Percentiles rank a stretch among this genome's conserved stretches.
phyloP scores from a whole-genome alignment of 2,113 vertebrate species.

The Okapia johnstoni region DNA sequence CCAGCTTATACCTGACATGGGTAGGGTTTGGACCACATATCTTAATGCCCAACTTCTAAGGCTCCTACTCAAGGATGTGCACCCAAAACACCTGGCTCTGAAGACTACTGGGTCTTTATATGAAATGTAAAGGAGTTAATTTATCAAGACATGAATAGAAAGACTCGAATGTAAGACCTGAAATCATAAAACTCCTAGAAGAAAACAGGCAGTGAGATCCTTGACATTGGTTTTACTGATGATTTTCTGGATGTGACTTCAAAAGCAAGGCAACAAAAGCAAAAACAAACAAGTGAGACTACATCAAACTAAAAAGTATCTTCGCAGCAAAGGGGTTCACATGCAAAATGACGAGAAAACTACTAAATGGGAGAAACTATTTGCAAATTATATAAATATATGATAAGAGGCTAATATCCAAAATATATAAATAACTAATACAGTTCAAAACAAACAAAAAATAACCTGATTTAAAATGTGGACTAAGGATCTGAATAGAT shows the following conservation, averaged over 20 bases:
- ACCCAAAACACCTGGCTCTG: neutral
- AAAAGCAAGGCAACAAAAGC: neutral
- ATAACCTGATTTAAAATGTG: neutral
- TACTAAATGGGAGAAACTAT: neutral
- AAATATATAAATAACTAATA: neutral
- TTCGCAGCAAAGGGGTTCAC: accelerated
- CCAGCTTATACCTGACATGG: neutral
- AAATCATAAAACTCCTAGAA: neutral
- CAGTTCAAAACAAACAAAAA: neutral
- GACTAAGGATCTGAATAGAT: neutral
- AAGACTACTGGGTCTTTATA: neutral
- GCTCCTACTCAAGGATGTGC: neutral
- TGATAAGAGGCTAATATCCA: neutral
- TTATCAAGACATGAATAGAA: neutral
- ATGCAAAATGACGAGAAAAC: neutral
- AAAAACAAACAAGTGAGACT: neutral
- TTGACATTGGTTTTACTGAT: neutral
- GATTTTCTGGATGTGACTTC: neutral
- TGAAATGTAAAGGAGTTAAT: neutral
- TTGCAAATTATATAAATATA: neutral
- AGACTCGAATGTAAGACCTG: neutral
- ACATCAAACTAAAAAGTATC: neutral
- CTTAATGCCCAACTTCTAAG: neutral
- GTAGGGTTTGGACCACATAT: neutral
- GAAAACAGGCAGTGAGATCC: neutral